phyloP scores from a whole-genome alignment of 2,888 invertebrate genomes.

The Oithona nana region DNA sequence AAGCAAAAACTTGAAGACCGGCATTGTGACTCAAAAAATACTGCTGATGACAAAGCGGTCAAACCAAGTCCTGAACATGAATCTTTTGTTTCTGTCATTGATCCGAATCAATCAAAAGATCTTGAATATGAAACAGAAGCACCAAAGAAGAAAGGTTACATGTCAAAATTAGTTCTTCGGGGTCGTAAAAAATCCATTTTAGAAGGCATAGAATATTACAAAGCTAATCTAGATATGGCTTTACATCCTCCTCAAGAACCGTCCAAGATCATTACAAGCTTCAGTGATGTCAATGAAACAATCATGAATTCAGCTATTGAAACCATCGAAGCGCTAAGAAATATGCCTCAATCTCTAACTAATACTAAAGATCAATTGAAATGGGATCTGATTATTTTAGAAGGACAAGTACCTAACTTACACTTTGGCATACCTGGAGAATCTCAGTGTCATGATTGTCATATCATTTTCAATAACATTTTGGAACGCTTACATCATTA shows the following conservation, averaged over 20 bases:
- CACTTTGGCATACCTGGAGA: not conserved
- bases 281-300: not conserved
- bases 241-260: not conserved
- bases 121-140: not conserved
- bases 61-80: no score
- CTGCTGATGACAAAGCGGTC: not conserved
- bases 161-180: not conserved
- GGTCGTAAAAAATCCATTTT: not conserved
- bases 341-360: not conserved
- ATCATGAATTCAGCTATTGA: not conserved
- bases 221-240: not conserved
- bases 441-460: not conserved
- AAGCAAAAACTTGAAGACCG: constrained; percentile 3
- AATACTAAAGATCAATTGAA: not conserved
- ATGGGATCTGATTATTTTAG: not conserved
- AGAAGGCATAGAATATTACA: not conserved
- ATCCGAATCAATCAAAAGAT: not conserved
- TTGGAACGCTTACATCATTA: not conserved
- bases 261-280: not conserved
- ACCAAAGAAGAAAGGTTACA: not conserved
- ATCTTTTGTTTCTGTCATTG: not conserved
- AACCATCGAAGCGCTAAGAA: not conserved
- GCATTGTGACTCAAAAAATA: not conserved
- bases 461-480: not conserved
- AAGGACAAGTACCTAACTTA: not conserved